Base-by-base conservation (phyloP, 2,797 vertebrate species). In the Enteromius paludinosus region DNA sequence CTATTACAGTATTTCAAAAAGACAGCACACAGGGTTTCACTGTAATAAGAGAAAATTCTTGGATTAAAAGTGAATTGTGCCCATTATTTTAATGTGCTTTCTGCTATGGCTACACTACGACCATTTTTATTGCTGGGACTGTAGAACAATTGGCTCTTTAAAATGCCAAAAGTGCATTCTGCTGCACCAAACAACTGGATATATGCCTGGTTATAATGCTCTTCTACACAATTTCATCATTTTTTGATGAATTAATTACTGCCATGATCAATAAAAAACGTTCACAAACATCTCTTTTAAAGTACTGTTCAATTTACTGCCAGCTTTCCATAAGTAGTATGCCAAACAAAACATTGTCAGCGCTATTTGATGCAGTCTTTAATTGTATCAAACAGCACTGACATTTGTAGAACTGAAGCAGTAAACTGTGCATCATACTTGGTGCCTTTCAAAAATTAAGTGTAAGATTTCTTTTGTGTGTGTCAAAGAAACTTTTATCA, bases 221-320 rank as follows among this genome's bases (percentile, higher is more conserved):
- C 59, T 77, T 47, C 59, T 33, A 43, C 25, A 77, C 30, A 9
- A 47, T 30, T 45, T 30, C 11, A 77, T 47, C 11, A 64, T 28
- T 64, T 64, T 64, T 77, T 64, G 43, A 77, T 77, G 59, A 43
- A 64, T 77, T 47, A 64, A 64, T 59, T 77, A 25, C 59, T 64
- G 41, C 41, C 74, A 64, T 61, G 56, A 77, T 79, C 49, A 43
- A 59, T 79, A 64, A 11, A 73, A 49, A 49, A 1, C 52, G 10
- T 38, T 64, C 10, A 28, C 9, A 38, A 81, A 81, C 41, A 71
- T 33, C 25, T 35, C n/a, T 47, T 38, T 41, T 30, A 7, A 73
- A 35, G 59, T 73, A 64, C 33, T 20, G 28, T 62, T 52, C 11
- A 25, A 28, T 74, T 38, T 65, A 38, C 30, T 49, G 23, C 28